Percentiles rank a stretch among this genome's conserved stretches.
Conservation (phyloP, 2,888 invertebrate genomes). For the Tachina fera region DNA sequence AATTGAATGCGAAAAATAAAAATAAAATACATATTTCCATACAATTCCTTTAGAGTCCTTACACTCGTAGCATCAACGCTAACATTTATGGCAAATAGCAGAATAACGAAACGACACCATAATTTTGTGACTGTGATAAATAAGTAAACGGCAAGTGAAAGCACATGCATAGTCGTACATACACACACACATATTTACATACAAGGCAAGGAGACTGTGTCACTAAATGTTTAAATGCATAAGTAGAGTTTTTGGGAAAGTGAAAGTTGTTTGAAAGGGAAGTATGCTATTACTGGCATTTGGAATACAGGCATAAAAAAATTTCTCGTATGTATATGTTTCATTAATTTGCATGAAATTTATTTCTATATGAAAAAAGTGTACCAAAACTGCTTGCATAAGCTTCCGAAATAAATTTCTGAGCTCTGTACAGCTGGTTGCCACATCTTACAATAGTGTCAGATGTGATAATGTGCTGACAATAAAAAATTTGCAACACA, state of each 20-base stretch:
- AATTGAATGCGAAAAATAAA: not conserved
- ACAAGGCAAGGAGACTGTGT: constrained; percentile 23
- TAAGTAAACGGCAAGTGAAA: constrained; percentile 37
- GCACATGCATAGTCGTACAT: not conserved
- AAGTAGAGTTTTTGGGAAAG: constrained; percentile 32
- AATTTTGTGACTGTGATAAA: constrained; percentile 52
- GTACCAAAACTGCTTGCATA: no score
- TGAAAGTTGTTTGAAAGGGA: constrained; percentile 28
- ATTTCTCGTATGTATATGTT: no score
- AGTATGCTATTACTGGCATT: not conserved
- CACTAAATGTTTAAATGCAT: constrained; percentile 21
- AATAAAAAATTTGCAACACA: no score
- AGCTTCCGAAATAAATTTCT: no score
- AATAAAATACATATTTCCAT: not conserved
- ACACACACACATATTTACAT: not conserved
- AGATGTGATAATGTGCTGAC: no score
- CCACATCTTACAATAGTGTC: no score
- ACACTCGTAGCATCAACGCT: not conserved
- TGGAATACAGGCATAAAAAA: no score
- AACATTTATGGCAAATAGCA: not conserved
- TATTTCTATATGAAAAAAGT: no score
- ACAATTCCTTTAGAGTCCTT: constrained; percentile 32
- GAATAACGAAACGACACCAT: not conserved
- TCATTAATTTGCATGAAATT: no score
- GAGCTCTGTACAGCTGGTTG: no score